Evolutionary conservation across 64 coral and sea anemone species (phyloP).

Genomic region (Stylophora pistillata): DNA sequence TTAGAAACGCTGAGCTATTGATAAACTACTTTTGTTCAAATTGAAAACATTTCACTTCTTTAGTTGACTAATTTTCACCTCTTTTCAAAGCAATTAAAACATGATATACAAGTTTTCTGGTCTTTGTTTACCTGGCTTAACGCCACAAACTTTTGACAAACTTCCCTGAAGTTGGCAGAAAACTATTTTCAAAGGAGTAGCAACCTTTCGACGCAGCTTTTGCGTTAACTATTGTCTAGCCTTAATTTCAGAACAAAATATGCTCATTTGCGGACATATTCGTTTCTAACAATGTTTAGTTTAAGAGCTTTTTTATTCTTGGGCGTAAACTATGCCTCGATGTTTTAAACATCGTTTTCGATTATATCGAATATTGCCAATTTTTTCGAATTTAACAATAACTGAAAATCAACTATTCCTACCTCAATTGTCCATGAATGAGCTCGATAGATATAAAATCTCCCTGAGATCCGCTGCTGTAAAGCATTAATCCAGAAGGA

Average conservation of each 20-base stretch:
- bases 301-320: too few relatives aligned
- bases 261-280: too few relatives aligned
- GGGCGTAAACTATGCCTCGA: too few relatives aligned
- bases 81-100: slow-evolving; percentile 10
- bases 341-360: background rate
- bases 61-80: slow-evolving; percentile 25
- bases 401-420: background rate
- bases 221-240: too few relatives aligned
- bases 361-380: background rate
- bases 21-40: slow-evolving; percentile 14
- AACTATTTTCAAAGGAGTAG: background rate
- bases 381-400: background rate
- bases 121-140: background rate
- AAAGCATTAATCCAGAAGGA: slow-evolving; percentile 62
- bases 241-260: too few relatives aligned
- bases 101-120: background rate
- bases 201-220: background rate
- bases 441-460: slow-evolving; percentile 83
- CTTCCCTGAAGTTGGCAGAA: background rate
- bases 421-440: slow-evolving; percentile 80
- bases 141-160: slow-evolving; percentile 15
- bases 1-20: background rate
- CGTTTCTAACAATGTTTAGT: too few relatives aligned
- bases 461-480: slow-evolving; percentile 76
- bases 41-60: slow-evolving; percentile 33